Base-by-base conservation (phyloP, 2,113 vertebrate genomes). In the Paedocypris sp. region DNA sequence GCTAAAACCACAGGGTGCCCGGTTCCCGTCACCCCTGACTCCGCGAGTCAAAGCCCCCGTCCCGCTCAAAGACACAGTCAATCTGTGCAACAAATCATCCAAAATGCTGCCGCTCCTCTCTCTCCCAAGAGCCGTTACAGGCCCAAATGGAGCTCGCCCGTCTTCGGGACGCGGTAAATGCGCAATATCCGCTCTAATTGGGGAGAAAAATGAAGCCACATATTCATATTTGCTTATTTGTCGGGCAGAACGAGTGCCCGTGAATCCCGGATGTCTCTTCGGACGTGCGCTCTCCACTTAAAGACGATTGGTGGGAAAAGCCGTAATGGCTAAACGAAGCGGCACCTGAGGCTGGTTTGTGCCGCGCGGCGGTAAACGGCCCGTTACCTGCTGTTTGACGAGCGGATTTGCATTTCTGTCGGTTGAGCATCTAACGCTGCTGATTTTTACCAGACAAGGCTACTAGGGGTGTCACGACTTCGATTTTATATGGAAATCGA, bases 81-180 rank as follows among this genome's bases (percentile, higher is more conserved):
- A 93, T 89, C 89, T 85, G 83, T 89, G 77, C 87, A 88, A 97
- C 93, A 97, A 97, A 97, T 98, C 91, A 94, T 87, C 83, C 89
- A 88, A 94, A 97, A 91, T 92, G 86, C 90, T 85, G 87, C 88
- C 81, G 85, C 79, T 85, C 87, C 86, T 87, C 87, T 91, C 53
- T 42, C 86, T 85, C 81, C 82, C 84, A 90, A 86, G 92, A 87
- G 89, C 86, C 91, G 89, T 91, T 94, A 95, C 72, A 73, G 78
- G 91, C 83, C 88, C 86, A 90, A 89, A 86, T 80, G 77, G 83
- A 86, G 89, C 89, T 87, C 79, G 85, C 86, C 90, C 88, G 84
- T 88, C 89, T 88, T 90, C 91, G 90, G 89, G 90, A 90, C 85
- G 85, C 90, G 91, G 91, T 92, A 97, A 94, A 95, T 90, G 92